A percentile compares a stretch with the other conserved stretches of the same genome.
These are phyloP conservation scores for Trachelus tabidus DNA, from an alignment of 2,888 invertebrate genomes.

Conservation along the genomic window DNA sequence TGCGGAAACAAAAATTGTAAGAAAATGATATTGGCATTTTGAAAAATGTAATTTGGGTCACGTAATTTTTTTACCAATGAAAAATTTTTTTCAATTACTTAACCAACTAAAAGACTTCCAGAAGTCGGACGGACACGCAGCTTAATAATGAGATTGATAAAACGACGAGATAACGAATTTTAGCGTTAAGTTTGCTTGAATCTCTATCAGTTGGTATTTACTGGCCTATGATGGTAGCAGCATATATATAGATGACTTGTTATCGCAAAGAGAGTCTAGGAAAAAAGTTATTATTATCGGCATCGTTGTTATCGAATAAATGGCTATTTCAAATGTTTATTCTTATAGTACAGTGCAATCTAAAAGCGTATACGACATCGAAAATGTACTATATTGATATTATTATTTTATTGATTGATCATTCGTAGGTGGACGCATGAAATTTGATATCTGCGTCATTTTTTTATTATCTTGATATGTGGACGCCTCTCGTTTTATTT, in stretches of 20 bases:
- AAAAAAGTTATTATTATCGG: constrained; percentile 30
- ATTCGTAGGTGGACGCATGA: constrained; percentile 13
- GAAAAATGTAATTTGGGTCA: neutral
- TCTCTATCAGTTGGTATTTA: constrained; percentile 29
- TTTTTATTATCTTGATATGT: neutral
- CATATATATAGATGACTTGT: constrained; percentile 33
- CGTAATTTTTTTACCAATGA: neutral
- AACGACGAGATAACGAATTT: constrained; percentile 22
- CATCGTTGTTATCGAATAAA: constrained; percentile 32
- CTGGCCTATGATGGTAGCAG: constrained; percentile 34
- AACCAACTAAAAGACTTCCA: neutral
- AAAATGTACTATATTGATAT: constrained; percentile 1
- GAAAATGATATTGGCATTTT: neutral
- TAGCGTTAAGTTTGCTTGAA: constrained; percentile 35
- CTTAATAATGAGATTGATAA: neutral
- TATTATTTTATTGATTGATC: constrained; percentile 23
- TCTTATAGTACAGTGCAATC: constrained; percentile 26
- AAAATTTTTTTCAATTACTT: too few species aligned
- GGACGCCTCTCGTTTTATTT: neutral
- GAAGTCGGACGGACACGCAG: neutral
- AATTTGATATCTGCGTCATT: constrained; percentile 20
- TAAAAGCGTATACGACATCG: constrained; percentile 17
- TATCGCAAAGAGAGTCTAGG: constrained; percentile 29
- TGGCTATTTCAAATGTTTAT: neutral
- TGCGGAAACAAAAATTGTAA: neutral